Evolutionary conservation across 2,888 invertebrate genomes (phyloP), one percentile per base, ranked within the genome.

Genomic region (Agrenia bidenticulata): DNA sequence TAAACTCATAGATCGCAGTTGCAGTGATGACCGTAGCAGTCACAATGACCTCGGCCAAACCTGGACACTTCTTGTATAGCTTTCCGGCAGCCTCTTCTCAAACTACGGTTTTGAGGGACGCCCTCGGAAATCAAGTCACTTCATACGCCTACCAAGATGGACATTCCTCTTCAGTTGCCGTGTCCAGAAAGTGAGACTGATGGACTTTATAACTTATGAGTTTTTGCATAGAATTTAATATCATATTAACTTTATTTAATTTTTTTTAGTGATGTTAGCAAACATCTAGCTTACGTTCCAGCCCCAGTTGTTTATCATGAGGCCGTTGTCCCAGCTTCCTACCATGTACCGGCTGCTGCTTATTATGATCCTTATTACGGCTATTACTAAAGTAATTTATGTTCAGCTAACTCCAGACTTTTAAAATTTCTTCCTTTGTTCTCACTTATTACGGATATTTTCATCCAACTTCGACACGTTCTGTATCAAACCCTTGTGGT

Each of bases 61-160:
- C 64, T 32, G 61, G 57, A 21, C 51, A 66, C 27, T 23, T 67
- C 2, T 42, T 57, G 9, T 67, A 64, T 49, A 1, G 45, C 7
- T 64, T 27, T 32, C 64, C 64, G 23, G 42, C 49, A n/a, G 41
- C 71, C n/a, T 67, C 67, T 27, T 63, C 57, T 17, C 70, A 74
- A 26, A 72, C 72, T 4, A 49, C 56, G 24, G 74, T 74, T 32
- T 55, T 70, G 23, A 55, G 74, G 24, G 74, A 74, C 58, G 67
- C 56, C 24, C 60, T 74, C 9, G 74, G 74, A 27, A 74, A 74
- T 53, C 74, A 74, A 64, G 68, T 63, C 1, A 74, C 74, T 24
- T 63, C 72, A 7, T 74, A 74, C 49, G 71, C 74, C 13, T 74
- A 74, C 53, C 67, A 72, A 17, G 66, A 74, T 59, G 73, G 73